Evolutionary conservation across 2,888 invertebrate genomes (phyloP).

Genomic region (Callimorpha dominula): DNA sequence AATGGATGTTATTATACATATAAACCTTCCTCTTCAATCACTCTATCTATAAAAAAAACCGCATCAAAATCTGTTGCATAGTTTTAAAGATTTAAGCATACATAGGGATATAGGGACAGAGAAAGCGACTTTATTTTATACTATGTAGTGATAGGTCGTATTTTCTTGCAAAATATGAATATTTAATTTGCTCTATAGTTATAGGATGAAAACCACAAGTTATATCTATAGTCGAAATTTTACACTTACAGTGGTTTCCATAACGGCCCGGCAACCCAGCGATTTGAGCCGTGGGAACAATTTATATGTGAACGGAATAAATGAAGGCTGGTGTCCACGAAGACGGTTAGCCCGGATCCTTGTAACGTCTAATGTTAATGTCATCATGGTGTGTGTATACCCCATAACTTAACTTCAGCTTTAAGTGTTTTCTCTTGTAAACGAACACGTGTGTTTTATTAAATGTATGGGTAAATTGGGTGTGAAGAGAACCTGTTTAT

Average conservation of each 20-base stretch:
- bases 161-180: not conserved
- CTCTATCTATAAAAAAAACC: too few relatives aligned
- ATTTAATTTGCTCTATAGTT: too few relatives aligned
- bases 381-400: conserved; percentile 37
- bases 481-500: conserved; percentile 50
- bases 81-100: too few relatives aligned
- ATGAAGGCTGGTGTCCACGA: conserved; percentile 38
- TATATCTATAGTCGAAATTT: not conserved
- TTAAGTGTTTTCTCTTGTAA: conserved; percentile 78
- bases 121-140: too few relatives aligned
- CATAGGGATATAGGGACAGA: too few relatives aligned
- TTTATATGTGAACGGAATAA: conserved; percentile 32
- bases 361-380: conserved; percentile 66
- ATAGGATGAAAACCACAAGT: not conserved
- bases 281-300: conserved; percentile 50
- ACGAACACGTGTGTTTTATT: conserved; percentile 69
- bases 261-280: not conserved
- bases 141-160: too few relatives aligned
- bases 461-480: conserved; percentile 50
- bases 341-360: conserved; percentile 84
- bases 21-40: too few relatives aligned
- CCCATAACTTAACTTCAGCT: conserved; percentile 32
- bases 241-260: not conserved
- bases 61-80: too few relatives aligned
- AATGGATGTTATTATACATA: too few relatives aligned